Conservation (phyloP, 2,888 invertebrate genomes). For the Aspidiotus destructor region DNA sequence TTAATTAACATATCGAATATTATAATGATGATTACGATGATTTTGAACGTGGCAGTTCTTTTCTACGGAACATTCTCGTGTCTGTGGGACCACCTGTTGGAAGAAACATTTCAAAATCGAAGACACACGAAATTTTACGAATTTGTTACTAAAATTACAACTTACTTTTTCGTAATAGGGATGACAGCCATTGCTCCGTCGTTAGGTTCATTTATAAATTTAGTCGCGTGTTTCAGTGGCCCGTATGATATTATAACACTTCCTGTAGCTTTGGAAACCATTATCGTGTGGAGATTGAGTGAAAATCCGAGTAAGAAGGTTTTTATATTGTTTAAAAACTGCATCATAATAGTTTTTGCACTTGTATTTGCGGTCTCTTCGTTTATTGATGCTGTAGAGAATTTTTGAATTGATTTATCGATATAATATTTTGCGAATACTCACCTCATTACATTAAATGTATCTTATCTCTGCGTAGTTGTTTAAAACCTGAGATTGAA, state of each 20-base stretch:
- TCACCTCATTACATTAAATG: too few species aligned
- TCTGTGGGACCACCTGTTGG: not conserved
- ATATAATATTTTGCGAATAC: too few species aligned
- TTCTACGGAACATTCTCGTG: not conserved
- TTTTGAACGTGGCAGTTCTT: not conserved
- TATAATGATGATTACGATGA: not conserved
- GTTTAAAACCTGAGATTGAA: too few species aligned
- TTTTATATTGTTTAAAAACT: too few species aligned
- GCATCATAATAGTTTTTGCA: too few species aligned
- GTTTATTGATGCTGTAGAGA: too few species aligned
- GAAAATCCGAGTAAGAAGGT: too few species aligned
- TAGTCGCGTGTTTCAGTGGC: not conserved
- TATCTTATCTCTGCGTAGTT: too few species aligned
- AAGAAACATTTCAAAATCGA: not conserved
- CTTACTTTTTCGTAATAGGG: not conserved
- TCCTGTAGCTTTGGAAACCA: not conserved
- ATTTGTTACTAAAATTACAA: not conserved
- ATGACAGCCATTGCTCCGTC: not conserved
- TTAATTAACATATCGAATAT: not conserved
- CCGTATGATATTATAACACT: not conserved
- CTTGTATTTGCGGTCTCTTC: too few species aligned
- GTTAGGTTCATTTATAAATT: not conserved
- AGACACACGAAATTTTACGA: not conserved
- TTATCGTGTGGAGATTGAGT: not conserved
- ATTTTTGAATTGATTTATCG: too few species aligned